Percentiles rank a stretch among this genome's conserved stretches.
phyloP scores from a whole-genome alignment of 2,113 vertebrate genomes.

The Mus pahari region DNA sequence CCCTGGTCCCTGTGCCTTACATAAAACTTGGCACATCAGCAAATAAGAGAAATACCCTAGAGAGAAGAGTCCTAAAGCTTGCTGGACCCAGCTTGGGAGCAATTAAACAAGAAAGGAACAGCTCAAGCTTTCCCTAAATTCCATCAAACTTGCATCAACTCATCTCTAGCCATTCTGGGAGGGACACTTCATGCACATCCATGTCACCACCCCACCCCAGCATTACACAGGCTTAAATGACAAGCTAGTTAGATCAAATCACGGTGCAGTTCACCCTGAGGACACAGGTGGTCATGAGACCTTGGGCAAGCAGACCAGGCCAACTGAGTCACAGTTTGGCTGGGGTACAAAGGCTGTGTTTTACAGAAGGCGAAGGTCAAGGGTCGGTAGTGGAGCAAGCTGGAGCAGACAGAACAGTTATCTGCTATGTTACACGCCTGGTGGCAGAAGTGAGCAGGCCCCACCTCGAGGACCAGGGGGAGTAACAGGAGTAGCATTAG shows the following conservation, averaged over 20 bases:
- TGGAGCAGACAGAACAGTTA: neutral
- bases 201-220: neutral
- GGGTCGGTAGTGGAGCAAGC: neutral
- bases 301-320: neutral
- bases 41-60: neutral
- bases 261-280: neutral
- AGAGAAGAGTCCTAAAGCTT: neutral
- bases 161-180: neutral
- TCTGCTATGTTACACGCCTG: neutral
- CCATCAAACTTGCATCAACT: neutral
- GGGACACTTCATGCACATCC: neutral
- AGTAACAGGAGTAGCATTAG: neutral
- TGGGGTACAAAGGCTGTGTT: neutral
- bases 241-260: neutral
- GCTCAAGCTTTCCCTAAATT: neutral
- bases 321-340: neutral
- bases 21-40: neutral
- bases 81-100: neutral
- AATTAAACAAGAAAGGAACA: neutral
- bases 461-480: neutral
- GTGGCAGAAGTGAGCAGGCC: neutral
- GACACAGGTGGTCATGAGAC: fast-evolving
- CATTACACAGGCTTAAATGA: neutral
- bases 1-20: neutral
- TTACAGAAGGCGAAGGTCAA: neutral